Conservation (phyloP, 2,113 vertebrate genomes). For the Heptranchias perlo region DNA sequence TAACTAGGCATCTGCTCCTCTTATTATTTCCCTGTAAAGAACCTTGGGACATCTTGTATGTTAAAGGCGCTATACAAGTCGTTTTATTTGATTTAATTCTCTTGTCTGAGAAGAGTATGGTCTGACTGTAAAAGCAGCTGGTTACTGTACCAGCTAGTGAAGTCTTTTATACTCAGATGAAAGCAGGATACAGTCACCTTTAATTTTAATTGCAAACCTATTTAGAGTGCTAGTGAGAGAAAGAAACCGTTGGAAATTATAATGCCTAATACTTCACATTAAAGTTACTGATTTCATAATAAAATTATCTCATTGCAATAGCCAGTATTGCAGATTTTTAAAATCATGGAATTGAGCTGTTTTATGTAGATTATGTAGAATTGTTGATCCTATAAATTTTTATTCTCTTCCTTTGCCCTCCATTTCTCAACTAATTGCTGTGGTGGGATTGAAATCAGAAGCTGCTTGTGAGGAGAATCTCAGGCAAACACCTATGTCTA, state of each 20-base stretch:
- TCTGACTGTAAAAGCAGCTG: not conserved
- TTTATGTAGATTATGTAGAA: not conserved
- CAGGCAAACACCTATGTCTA: not conserved
- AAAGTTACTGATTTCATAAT: not conserved
- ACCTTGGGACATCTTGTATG: not conserved
- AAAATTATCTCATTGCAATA: not conserved
- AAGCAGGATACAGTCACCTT: not conserved
- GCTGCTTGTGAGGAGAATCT: not conserved
- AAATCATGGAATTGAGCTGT: not conserved
- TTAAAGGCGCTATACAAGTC: not conserved
- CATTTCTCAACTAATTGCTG: not conserved
- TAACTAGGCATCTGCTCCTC: not conserved
- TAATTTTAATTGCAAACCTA: not conserved
- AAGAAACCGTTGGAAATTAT: not conserved
- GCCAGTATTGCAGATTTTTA: not conserved
- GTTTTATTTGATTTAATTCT: constrained; percentile 14
- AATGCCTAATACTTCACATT: not conserved
- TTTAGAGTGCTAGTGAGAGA: not conserved
- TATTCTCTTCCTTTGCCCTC: not conserved
- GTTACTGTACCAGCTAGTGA: not conserved
- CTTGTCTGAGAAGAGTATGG: not conserved
- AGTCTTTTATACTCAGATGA: not conserved
- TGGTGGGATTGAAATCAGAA: not conserved
- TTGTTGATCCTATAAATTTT: not conserved
- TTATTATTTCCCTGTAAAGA: constrained; percentile 16